Base-by-base conservation (phyloP, 2,113 vertebrate species). In the Megaceryle maxima region DNA sequence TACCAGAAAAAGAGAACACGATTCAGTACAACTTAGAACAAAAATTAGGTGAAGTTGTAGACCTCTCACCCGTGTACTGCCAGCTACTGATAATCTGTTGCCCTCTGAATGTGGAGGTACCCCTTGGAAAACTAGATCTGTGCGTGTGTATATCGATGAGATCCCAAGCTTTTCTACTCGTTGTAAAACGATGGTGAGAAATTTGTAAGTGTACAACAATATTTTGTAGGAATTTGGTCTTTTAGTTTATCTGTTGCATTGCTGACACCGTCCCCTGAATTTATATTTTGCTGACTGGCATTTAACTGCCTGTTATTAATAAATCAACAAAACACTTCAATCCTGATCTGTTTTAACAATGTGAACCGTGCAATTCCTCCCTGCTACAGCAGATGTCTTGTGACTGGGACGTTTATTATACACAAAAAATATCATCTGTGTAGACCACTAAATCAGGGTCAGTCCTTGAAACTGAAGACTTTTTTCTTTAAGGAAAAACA, bases 141-240 rank as follows among this genome's bases (percentile, higher is more conserved):
- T 50, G 1, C 19, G 2, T 29, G 2, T 35, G 1, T 51, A 1
- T 78, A 41, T 68, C 1, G 9, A 37, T 39, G 24, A 29, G 11
- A 80, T 56, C 68, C 46, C 20, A 91, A 74, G n/a, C 39, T 84
- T 29, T 29, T 53, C 22, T 5, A 44, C 9, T 82, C 29, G 18
- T 60, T 66, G 39, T 64, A 66, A 87, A 75, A 43, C 10, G 9
- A 50, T 43, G 13, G 21, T 93, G 63, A 81, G 46, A 88, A 92
- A 75, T 63, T 16, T 75, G 5, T 56, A 39, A 5, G 20, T 37
- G 19, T 25, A 16, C 17, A 75, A 62, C 10, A 66, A n/a, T 8
- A 57, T 67, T 67, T 80, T 63, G 16, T 50, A 80, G 67, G 56
- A 39, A 7, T 64, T 94, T 77, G n/a, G 12, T 60, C 33, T 91